Conservation (phyloP, 2,888 invertebrate species). For the Epistrophe eligans region DNA sequence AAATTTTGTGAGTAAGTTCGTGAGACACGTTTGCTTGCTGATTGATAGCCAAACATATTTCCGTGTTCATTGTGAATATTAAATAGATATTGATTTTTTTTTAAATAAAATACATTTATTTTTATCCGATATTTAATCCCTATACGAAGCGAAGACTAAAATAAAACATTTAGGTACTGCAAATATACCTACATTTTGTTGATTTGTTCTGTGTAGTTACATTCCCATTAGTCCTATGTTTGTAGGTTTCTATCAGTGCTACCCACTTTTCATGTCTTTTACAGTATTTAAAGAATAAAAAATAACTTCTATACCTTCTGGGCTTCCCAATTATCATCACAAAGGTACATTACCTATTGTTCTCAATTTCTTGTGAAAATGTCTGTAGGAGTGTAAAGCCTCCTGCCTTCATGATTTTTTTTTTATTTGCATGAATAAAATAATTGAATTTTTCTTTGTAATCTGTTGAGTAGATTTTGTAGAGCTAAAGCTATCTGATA, state of each 20-base stretch:
- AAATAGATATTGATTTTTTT: too few species aligned
- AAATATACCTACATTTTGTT: too few species aligned
- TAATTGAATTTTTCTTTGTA: conserved; percentile 6
- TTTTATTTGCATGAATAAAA: neutral
- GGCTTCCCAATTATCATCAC: neutral
- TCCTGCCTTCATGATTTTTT: neutral
- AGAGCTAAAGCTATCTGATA: neutral
- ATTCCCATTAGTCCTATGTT: too few species aligned
- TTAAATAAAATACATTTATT: too few species aligned
- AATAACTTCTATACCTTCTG: neutral
- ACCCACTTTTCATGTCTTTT: neutral
- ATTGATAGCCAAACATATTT: too few species aligned
- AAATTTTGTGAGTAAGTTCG: too few species aligned
- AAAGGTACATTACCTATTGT: neutral
- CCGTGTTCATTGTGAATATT: too few species aligned
- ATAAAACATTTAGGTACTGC: too few species aligned
- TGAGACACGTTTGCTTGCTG: too few species aligned
- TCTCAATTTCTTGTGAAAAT: neutral
- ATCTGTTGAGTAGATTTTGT: neutral
- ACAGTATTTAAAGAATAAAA: neutral
- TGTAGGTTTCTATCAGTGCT: neutral
- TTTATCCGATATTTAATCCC: too few species aligned
- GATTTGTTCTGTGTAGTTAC: too few species aligned
- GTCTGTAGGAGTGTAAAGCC: neutral
- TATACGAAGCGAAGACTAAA: too few species aligned